Percentiles rank a stretch among this genome's conserved stretches.
These are phyloP conservation scores for Synanceia verrucosa DNA, from an alignment of 2,797 vertebrate species.

Conservation along the genomic window DNA sequence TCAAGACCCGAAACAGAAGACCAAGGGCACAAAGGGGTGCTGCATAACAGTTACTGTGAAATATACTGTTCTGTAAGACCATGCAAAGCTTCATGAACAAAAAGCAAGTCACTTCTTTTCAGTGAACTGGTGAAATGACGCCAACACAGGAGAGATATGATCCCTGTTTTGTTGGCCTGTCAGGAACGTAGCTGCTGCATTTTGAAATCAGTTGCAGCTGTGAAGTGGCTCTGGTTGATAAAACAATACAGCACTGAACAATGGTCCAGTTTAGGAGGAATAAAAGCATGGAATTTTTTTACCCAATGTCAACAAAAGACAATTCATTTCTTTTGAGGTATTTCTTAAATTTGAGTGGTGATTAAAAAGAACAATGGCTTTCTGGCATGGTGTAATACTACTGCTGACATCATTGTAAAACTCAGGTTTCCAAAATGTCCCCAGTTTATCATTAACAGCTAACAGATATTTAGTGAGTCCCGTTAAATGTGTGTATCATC, in stretches of 20 bases:
- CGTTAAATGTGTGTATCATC: slow-evolving; percentile 11
- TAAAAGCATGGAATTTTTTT: slow-evolving; percentile 19
- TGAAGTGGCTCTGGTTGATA: slow-evolving; percentile 29
- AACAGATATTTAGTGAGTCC: slow-evolving; percentile 16
- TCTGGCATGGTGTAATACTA: slow-evolving; percentile 23
- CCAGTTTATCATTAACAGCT: not conserved
- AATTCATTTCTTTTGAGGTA: slow-evolving; percentile 11
- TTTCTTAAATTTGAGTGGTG: slow-evolving; percentile 26
- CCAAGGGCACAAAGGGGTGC: not conserved
- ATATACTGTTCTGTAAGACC: slow-evolving; percentile 10
- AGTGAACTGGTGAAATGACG: slow-evolving; percentile 31
- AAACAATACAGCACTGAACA: slow-evolving; percentile 36
- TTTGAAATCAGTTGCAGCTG: slow-evolving; percentile 49
- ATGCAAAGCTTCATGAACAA: slow-evolving; percentile 39
- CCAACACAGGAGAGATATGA: slow-evolving; percentile 37
- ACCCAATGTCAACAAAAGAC: slow-evolving; percentile 38
- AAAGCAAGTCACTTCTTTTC: slow-evolving; percentile 18
- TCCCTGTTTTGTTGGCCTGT: slow-evolving; percentile 42
- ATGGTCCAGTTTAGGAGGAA: slow-evolving; percentile 24
- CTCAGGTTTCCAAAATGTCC: slow-evolving; percentile 11
- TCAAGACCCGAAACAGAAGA: not conserved
- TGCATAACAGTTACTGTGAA: slow-evolving; percentile 19
- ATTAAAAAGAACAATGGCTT: slow-evolving; percentile 36
- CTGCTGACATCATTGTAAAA: slow-evolving; percentile 12
- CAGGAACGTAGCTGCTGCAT: slow-evolving; percentile 34